These are phyloP conservation scores for Phthorimaea operculella DNA, from an alignment of 1,140 invertebrate species.

Conservation along the genomic window DNA sequence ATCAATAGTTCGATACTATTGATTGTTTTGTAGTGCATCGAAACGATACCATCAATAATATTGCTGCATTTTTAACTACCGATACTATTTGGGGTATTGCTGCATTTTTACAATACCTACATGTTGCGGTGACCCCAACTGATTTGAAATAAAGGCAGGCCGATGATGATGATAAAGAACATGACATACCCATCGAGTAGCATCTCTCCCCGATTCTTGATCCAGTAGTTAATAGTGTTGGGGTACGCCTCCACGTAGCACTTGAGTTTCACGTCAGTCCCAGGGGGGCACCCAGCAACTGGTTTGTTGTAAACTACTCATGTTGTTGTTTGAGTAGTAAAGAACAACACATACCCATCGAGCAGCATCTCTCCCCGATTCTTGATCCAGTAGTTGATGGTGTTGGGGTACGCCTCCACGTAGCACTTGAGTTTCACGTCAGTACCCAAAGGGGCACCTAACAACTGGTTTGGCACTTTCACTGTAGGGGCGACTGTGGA, in stretches of 20 bases:
- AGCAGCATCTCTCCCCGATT: conserved; percentile 81
- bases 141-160: too few relatives aligned
- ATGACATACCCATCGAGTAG: conserved; percentile 77
- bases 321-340: background rate
- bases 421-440: conserved; percentile 84
- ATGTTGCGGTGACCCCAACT: too few relatives aligned
- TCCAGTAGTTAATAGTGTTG: conserved; percentile 86
- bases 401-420: conserved; percentile 85
- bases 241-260: conserved; percentile 87
- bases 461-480: conserved; percentile 83
- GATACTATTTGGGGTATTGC: too few relatives aligned
- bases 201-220: conserved; percentile 82
- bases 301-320: too few relatives aligned
- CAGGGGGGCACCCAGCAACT: conserved; percentile 82
- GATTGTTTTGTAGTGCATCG: too few relatives aligned
- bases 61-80: too few relatives aligned
- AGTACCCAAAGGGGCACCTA: conserved; percentile 82
- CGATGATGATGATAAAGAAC: too few relatives aligned
- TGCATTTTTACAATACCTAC: too few relatives aligned
- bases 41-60: too few relatives aligned
- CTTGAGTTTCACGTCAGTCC: conserved; percentile 83
- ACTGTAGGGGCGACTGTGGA: conserved; percentile 82
- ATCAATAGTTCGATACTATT: too few relatives aligned
- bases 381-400: conserved; percentile 86
- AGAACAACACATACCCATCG: conserved; percentile 72